These are phyloP conservation scores for Anhinga rufa DNA, from an alignment of 2,113 vertebrate species.

Conservation along the genomic window DNA sequence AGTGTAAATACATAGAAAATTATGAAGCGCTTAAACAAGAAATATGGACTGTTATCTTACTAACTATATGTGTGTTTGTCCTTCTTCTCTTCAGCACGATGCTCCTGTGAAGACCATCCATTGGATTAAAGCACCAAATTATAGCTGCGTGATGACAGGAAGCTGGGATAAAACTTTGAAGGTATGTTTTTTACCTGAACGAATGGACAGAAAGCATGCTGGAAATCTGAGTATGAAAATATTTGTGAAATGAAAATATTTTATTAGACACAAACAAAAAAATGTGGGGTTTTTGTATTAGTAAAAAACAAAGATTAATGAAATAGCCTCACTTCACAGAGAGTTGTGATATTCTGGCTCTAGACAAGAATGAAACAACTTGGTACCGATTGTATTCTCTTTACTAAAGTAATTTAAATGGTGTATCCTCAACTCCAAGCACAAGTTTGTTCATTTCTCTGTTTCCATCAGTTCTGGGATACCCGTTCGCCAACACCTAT, in stretches of 20 bases:
- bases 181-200: conserved; percentile 58
- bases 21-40: not conserved
- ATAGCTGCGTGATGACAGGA: conserved; percentile 97
- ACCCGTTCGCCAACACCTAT: conserved; percentile 95
- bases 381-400: not conserved
- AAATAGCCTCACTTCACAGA: not conserved
- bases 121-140: conserved; percentile 98
- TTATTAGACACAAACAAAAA: not conserved
- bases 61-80: not conserved
- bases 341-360: not conserved
- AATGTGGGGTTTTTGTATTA: not conserved
- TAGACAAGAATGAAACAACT: not conserved
- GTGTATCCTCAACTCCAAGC: not conserved
- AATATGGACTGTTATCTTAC: not conserved
- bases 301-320: not conserved
- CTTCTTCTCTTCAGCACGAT: conserved; percentile 80
- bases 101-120: conserved; percentile 95
- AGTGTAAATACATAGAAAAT: not conserved
- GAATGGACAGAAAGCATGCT: not conserved
- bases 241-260: not conserved
- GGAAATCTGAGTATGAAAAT: not conserved
- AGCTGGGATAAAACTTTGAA: conserved; percentile 99
- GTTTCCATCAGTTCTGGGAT: conserved; percentile 89
- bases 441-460: not conserved
- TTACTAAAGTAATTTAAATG: not conserved